These are phyloP conservation scores for Lepidocyrtoides sp. DNA, from an alignment of 2,888 invertebrate genomes.

Conservation along the genomic window DNA sequence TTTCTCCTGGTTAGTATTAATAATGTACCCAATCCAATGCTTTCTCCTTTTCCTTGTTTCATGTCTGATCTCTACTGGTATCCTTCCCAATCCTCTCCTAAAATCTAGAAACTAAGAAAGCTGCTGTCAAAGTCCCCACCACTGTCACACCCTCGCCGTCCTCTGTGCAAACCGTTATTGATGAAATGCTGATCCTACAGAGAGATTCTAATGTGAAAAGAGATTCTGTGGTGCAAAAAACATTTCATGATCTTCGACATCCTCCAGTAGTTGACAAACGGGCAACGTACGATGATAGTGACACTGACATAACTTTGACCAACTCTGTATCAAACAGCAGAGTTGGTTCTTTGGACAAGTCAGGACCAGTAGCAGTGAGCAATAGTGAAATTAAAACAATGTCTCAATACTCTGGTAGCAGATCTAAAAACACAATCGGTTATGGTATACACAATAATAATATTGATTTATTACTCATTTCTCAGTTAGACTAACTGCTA, in stretches of 20 bases:
- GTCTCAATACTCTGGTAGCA: not conserved
- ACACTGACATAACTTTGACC: constrained; percentile 9
- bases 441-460: not conserved
- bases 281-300: constrained; percentile 15
- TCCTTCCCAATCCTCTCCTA: not conserved
- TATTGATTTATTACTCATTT: not conserved
- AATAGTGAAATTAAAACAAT: not conserved
- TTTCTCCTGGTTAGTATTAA: constrained; percentile 47
- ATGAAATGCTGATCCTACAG: not conserved
- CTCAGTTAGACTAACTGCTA: no score
- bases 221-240: constrained; percentile 16
- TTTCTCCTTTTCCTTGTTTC: not conserved
- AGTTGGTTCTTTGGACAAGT: no score
- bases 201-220: not conserved
- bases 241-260: not conserved
- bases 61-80: not conserved
- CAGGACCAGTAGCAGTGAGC: no score
- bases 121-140: not conserved
- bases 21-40: not conserved
- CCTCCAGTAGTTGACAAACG: not conserved
- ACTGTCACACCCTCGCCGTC: not conserved
- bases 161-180: not conserved
- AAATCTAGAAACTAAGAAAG: not conserved
- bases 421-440: not conserved
- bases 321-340: no score